These are phyloP conservation scores for Anthoscopus minutus DNA, from an alignment of 2,113 vertebrate species.

Conservation along the genomic window DNA sequence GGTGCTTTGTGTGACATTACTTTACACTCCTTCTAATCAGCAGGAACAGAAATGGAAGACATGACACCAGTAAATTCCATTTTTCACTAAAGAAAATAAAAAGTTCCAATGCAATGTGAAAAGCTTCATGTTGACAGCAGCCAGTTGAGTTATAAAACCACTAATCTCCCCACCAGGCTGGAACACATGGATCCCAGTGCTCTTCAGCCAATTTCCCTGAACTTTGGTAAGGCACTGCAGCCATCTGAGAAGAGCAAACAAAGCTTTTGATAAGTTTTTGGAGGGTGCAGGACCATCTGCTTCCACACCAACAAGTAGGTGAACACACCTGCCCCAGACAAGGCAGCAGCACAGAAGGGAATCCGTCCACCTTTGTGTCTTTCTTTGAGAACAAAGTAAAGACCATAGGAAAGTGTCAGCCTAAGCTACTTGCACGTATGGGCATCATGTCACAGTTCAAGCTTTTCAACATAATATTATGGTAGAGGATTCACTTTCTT, in stretches of 20 bases:
- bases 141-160: not conserved
- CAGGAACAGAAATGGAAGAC: not conserved
- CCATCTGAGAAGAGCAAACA: constrained; percentile 27
- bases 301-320: not conserved
- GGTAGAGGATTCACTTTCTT: not conserved
- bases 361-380: not conserved
- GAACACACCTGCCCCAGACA: not conserved
- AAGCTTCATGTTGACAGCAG: not conserved
- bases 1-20: not conserved
- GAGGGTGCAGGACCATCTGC: not conserved
- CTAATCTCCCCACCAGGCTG: not conserved
- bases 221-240: constrained; percentile 37
- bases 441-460: not conserved
- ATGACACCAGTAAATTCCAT: not conserved
- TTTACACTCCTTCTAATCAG: not conserved
- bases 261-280: not conserved
- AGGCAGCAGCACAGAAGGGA: not conserved
- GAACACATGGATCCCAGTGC: not conserved
- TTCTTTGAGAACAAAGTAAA: not conserved
- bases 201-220: constrained; percentile 27
- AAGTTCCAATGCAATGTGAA: not conserved
- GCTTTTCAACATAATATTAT: not conserved
- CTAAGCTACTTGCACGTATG: rapidly evolving
- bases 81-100: not conserved
- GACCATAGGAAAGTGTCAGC: not conserved